Evolutionary conservation across 2,113 vertebrate species (phyloP).

Genomic region (Pollachius pollachius): DNA sequence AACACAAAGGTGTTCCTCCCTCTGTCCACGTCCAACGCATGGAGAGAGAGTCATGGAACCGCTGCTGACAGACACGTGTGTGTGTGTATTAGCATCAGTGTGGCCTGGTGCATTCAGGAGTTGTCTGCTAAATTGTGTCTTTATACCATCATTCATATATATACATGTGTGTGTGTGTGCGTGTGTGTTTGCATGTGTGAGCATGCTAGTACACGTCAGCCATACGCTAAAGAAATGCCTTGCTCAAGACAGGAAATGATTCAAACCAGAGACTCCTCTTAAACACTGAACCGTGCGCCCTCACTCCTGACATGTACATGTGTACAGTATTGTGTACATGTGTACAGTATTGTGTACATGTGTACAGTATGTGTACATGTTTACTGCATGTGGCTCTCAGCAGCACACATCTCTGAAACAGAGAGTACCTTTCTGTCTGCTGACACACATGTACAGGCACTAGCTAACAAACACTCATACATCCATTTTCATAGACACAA

Average conservation of each 20-base stretch:
- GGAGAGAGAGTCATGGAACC: too few relatives aligned
- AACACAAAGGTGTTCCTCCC: too few relatives aligned
- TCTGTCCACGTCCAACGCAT: too few relatives aligned
- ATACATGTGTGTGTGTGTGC: background rate
- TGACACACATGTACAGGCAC: background rate
- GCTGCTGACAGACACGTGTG: too few relatives aligned
- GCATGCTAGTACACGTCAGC: background rate
- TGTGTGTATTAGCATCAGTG: too few relatives aligned
- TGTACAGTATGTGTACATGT: background rate
- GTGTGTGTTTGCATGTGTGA: background rate
- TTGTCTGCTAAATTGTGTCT: too few relatives aligned
- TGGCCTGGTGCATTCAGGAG: too few relatives aligned
- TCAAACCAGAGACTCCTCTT: too few relatives aligned
- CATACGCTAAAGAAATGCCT: background rate
- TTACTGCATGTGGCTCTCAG: constrained; percentile 5
- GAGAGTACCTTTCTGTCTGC: constrained; percentile 10
- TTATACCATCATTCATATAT: too few relatives aligned
- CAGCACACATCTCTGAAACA: constrained; percentile 19
- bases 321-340: background rate
- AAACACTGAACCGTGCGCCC: too few relatives aligned
- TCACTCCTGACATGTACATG: constrained; percentile 1
- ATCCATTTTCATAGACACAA: background rate
- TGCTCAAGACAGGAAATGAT: too few relatives aligned
- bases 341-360: background rate
- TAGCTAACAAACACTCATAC: constrained; percentile 1